Base-by-base conservation (phyloP, 2,797 vertebrate genomes). In the Sebastiscus albofasciatus region DNA sequence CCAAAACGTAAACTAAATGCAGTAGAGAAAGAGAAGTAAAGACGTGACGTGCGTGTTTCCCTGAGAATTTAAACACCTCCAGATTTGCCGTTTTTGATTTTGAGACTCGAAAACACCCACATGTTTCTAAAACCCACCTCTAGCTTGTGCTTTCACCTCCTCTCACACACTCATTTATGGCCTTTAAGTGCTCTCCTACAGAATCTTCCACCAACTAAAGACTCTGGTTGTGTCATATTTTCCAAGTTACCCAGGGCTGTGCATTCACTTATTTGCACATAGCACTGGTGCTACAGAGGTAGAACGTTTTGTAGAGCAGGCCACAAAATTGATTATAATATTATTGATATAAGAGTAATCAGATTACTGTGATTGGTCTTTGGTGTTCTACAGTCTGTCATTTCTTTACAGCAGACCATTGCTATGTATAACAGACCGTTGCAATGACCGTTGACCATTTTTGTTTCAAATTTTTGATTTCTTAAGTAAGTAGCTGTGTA, bases 21-120 rank as follows among this genome's bases (percentile, higher is more conserved):
- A 26, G 0, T 9, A 55, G 14, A 34, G 12, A 52, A 4, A 60
- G 18, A 65, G 16, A 4, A 12, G 22, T 36, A 61, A 11, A 36
- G 54, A 65, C 29, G 0, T 67, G 67, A 73, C 8, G 18, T 14
- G 14, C 9, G n/a, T 6, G 20, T 61, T 54, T 76, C 58, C 54
- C 56, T 74, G 29, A 77, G 22, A 59, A 27, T 62, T 46, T 2
- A 7, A 26, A 78, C 82, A 46, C 46, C 74, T 75, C 55, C 79
- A 85, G 60, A 77, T 83, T 78, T 81, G 27, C 39, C 1, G 1
- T 39, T 72, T 20, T 26, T 8, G 10, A 59, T 68, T 59, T 59
- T 16, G 12, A 70, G 20, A 72, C 29, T 27, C 1, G 2, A 71
- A 42, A 31, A 11, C 68, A 56, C n/a, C 16, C 76, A 73, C 60